Percentiles rank a stretch among this genome's conserved stretches.
Conservation (phyloP, 2,888 invertebrate species). For the Cheilosia pagana region DNA sequence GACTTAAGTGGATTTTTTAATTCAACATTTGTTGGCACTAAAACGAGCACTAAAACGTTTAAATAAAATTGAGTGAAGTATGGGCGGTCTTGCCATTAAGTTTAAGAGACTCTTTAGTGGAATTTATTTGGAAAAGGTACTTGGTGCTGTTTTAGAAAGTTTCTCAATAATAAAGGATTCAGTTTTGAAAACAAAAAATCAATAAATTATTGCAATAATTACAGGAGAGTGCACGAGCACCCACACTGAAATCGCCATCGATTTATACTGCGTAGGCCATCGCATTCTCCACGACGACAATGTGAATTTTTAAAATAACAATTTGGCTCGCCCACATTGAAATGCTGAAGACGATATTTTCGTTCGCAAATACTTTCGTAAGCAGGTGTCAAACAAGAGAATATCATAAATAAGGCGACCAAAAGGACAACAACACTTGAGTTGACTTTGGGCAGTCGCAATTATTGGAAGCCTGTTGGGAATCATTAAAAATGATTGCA, state of each 20-base stretch:
- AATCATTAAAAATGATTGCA: too few species aligned
- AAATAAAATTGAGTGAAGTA: background rate
- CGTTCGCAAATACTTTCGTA: background rate
- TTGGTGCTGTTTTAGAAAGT: too few species aligned
- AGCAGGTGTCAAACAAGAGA: slow-evolving; percentile 4
- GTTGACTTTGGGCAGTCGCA: background rate
- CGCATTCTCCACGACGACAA: background rate
- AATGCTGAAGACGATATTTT: background rate
- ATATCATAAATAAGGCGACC: background rate
- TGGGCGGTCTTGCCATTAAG: background rate
- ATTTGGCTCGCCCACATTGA: background rate
- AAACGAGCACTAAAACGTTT: too few species aligned
- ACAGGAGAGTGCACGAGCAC: background rate
- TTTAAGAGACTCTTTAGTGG: background rate
- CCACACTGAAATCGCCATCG: background rate
- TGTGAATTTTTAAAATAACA: background rate
- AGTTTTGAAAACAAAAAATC: too few species aligned
- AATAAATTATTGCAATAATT: background rate
- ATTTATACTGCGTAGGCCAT: background rate
- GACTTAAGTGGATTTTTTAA: background rate
- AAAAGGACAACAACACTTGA: background rate
- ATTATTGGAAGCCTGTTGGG: too few species aligned
- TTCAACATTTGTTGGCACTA: too few species aligned
- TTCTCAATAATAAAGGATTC: too few species aligned
- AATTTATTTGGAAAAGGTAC: background rate